phyloP scores from a whole-genome alignment of 2,888 invertebrate species.

The Steinernema scapterisci region DNA sequence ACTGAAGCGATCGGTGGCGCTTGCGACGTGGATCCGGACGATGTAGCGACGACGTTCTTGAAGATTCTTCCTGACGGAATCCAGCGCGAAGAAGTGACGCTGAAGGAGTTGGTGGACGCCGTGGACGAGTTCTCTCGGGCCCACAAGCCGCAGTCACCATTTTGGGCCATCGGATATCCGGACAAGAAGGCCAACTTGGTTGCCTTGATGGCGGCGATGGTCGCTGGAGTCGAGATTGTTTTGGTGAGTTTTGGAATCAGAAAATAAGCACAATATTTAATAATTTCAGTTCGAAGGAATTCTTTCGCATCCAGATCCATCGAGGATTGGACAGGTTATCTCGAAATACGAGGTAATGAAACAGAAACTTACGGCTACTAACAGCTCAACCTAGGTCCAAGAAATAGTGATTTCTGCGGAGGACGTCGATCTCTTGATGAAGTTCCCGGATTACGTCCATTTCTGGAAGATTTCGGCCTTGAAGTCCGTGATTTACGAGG shows the following conservation, averaged over 20 bases:
- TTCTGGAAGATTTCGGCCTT: slow-evolving; percentile 5
- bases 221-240: slow-evolving; percentile 6
- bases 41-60: neutral
- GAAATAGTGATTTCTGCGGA: neutral
- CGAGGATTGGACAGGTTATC: slow-evolving; percentile 47
- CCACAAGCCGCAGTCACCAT: neutral
- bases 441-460: slow-evolving; percentile 23
- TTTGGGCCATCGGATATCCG: slow-evolving; percentile 3
- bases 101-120: neutral
- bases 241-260: neutral
- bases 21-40: neutral
- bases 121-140: neutral
- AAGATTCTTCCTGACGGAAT: neutral
- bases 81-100: neutral
- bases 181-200: neutral
- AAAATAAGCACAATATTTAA: neutral
- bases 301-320: slow-evolving; percentile 48
- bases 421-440: slow-evolving; percentile 4
- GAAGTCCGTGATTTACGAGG: slow-evolving; percentile 11
- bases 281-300: slow-evolving; percentile 54
- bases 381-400: neutral
- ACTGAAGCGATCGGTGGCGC: neutral
- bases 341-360: slow-evolving; percentile 45
- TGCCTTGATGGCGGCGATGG: slow-evolving; percentile 6
- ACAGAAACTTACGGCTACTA: too few species aligned